These are phyloP conservation scores for Nothoprocta pentlandii DNA, from an alignment of 2,113 vertebrate species.

Conservation along the genomic window DNA sequence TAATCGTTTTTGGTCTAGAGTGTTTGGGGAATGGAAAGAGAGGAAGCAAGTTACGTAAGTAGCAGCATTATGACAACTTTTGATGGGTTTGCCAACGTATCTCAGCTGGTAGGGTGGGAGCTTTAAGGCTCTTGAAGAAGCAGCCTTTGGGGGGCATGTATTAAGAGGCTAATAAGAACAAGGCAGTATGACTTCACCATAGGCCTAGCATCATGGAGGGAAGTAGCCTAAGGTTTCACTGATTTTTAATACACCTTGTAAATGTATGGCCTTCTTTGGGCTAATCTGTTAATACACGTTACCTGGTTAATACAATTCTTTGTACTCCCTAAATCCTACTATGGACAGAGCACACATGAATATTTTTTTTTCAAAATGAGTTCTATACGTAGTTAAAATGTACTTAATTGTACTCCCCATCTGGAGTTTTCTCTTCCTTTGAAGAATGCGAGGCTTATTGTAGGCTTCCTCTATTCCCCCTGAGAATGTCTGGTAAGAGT, in stretches of 20 bases:
- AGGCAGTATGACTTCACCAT: not conserved
- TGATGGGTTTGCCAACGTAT: constrained; percentile 9
- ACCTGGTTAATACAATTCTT: not conserved
- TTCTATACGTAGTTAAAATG: not conserved
- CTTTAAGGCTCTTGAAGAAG: not conserved
- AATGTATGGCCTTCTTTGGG: constrained; percentile 3
- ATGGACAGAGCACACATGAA: not conserved
- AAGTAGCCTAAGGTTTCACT: constrained; percentile 2
- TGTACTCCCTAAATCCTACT: not conserved
- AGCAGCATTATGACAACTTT: constrained; percentile 44
- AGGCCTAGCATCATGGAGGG: not conserved
- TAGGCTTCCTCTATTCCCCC: not conserved
- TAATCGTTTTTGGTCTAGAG: not conserved
- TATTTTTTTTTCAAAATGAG: not conserved
- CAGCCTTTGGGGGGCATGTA: not conserved
- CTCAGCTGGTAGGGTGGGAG: not conserved
- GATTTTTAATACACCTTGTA: constrained; percentile 3
- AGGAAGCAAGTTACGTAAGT: rapidly evolving
- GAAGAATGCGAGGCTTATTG: not conserved
- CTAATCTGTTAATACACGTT: constrained; percentile 17
- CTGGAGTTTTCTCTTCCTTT: not conserved
- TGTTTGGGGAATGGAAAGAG: constrained; percentile 6
- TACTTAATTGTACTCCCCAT: not conserved
- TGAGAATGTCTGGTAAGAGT: not conserved
- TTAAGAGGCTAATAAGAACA: constrained; percentile 29